Evolutionary conservation across 2,113 vertebrate species (phyloP), one percentile per base, ranked within the genome.

Genomic region (Sphaerodactylus townsendi): DNA sequence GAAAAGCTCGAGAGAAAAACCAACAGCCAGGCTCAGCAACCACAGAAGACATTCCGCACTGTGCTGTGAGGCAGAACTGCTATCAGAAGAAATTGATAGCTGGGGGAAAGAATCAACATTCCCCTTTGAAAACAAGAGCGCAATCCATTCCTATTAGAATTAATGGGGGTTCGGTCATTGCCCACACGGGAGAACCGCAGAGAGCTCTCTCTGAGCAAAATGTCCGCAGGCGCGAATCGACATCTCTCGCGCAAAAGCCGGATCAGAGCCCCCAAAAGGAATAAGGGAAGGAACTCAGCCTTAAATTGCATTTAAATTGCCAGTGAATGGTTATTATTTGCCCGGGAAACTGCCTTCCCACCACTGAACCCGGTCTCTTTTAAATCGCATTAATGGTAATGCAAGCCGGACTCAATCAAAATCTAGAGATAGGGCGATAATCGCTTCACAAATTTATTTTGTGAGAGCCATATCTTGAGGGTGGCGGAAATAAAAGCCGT

Each of bases 311-410:
- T 86, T 82, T 86, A 79, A 93, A 87, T 87, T 91, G 88, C 85
- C 75, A 78, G 79, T 79, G 90, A 92, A 88, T 70, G 86, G 87
- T 88, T 86, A 90, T 92, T 92, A 93, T 93, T 94, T 90, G 78
- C 70, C 87, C 77, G 78, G 88, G 82, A 87, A 89, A 81, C 77
- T 10, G 50, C 78, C 82, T 69, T 80, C 77, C 53, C 48, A 66
- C 33, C 13, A 1, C 37, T 21, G 13, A 33, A 82, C 37, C 4
- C 62, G 4, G 44, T 59, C 2, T 33, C 90, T 89, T 89, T 87
- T 85, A 82, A 89, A 91, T 92, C 79, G 88, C 85, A 92, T 94
- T 91, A 93, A 92, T 91, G 89, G 83, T 93, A 93, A 93, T 92
- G 83, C 46, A 85, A 80, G 62, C 74, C 77, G 65, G 82, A 84